Conservation (phyloP, 2,113 vertebrate species). For the Heteronetta atricapilla region DNA sequence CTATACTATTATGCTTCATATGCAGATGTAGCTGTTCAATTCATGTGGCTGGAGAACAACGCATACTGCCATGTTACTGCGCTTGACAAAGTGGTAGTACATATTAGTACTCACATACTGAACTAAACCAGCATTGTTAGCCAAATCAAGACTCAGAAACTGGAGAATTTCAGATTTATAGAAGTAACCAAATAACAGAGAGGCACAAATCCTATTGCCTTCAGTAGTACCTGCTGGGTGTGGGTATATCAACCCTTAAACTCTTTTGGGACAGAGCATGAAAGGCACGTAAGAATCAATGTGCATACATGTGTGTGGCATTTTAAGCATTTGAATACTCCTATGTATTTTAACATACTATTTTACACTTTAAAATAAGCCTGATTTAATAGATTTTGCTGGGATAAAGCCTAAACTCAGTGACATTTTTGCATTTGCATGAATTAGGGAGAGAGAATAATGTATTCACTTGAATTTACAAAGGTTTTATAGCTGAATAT, state of each 20-base stretch:
- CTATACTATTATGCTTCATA: rapidly evolving
- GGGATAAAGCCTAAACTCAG: background rate
- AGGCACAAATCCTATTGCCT: background rate
- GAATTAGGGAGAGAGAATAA: background rate
- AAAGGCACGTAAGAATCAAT: background rate
- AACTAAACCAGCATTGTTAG: background rate
- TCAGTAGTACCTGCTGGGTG: background rate
- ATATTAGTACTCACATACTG: background rate
- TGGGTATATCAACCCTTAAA: background rate
- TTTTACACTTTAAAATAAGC: background rate
- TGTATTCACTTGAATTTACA: background rate
- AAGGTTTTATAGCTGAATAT: background rate
- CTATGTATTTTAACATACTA: background rate
- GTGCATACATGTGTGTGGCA: background rate
- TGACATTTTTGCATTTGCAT: background rate
- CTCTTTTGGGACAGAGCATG: background rate
- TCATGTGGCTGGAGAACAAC: background rate
- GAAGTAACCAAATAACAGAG: background rate
- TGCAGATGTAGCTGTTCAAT: background rate
- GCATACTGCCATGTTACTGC: background rate
- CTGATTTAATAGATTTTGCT: background rate
- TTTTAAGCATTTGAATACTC: background rate
- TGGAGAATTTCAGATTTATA: background rate
- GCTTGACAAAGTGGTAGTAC: background rate
- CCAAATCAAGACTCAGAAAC: background rate